Evolutionary conservation across 64 coral and sea anemone species (phyloP), one percentile per base, ranked within the genome.

Genomic region (Hydrozoanthus tunicans): DNA sequence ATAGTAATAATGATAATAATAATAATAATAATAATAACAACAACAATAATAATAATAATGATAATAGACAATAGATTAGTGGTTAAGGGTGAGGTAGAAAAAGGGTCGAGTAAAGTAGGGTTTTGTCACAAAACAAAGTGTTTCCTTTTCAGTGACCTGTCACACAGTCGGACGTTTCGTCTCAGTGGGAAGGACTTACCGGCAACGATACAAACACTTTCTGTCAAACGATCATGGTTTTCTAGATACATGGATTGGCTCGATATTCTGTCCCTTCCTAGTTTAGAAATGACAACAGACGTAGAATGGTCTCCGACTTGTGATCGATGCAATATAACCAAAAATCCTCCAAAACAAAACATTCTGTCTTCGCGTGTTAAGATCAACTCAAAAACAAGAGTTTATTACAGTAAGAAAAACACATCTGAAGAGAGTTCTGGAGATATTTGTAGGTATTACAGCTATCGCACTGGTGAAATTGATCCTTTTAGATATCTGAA

Each of bases 91-190:
- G 32, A 43, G 32, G 32, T 43, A 43, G 32, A 43, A 43, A 20
- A 43, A 43, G 32, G 32, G 32, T 2, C 32, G 2, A 43, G 32
- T 43, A 43, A 43, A 43, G 32, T 43, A 43, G 32, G 32, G 32
- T 43, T 43, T 43, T 43, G 32, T 69, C 66, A 69, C 66, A n/a
- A 17, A 70, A 3, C 11, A 0, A 70, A 71, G 68, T 71, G n/a
- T 59, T 79, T 17, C 56, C 25, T 7, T 63, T 81, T 81, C 24
- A 81, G 79, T 81, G 79, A 81, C 59, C 58, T 81, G n/a, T 81
- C 79, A 7, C 62, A 81, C 20, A 63, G 79, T 15, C 60, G 43
- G 32, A 27, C 17, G 23, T 27, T 1, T 6, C 70, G 9, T 7
- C 13, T 60, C 59, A 5, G 26, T 2, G 10, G 9, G 62, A 61